Evolutionary conservation across 2,113 vertebrate species (phyloP), one percentile per base, ranked within the genome.

Genomic region (Strix aluco): DNA sequence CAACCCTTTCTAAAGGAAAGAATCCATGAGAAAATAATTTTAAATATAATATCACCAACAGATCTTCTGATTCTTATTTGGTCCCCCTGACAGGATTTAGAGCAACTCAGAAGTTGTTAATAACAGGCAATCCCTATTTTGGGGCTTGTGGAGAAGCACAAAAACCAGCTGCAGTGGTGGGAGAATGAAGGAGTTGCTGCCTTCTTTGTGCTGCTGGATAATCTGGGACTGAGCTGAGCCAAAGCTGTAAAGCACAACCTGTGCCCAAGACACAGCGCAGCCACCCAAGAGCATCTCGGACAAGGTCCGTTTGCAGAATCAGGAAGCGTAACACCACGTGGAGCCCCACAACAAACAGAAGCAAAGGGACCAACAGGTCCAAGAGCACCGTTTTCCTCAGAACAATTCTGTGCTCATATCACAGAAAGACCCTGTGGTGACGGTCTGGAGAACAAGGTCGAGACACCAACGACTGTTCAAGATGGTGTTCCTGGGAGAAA

Each of bases 271-370:
- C 0, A 0, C 29, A 55, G 61, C 2, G 0, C 2, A 2, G 36
- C 12, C 1, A 1, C 46, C 70, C 22, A 2, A 59, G 58, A 61
- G 26, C 70, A 55, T 7, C 74, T 27, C 2, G 0, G 70, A 22
- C 29, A 22, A 26, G 34, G 66, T 16, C 46, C 0, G 0, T 34
- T 10, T 18, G 74, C 54, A 62, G 54, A 49, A 49, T 6, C 13
- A 8, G 40, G 44, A 6, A 19, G n/a, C 1, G 0, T 8, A 80
- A 42, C 1, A 0, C 9, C 66, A 6, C 1, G 0, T 9, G 27
- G 27, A 78, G 36, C 58, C n/a, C 74, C 34, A 17, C 12, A 13
- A 5, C 23, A 5, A 9, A 34, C 30, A 34, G 12, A n/a, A 30
- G 49, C 32, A 27, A 38, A 54, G 46, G 57, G 51, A 46, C 25